Percentiles rank a stretch among this genome's conserved stretches.
Evolutionary conservation across 2,888 invertebrate species (phyloP).

Genomic region (Drosophila atroscutellata): DNA sequence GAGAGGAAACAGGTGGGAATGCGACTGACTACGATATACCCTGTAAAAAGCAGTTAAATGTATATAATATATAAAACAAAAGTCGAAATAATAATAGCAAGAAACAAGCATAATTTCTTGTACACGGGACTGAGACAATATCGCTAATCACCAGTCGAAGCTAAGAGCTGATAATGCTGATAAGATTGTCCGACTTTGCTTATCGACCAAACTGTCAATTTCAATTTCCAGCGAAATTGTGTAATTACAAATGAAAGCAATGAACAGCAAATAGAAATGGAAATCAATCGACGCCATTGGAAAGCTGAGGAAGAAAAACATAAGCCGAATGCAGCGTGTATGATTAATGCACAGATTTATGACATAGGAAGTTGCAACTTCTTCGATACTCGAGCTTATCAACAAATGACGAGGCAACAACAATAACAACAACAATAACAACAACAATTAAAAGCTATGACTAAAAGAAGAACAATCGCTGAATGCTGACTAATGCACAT

Average conservation of each 20-base stretch:
- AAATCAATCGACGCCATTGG: neutral
- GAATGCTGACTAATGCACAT: constrained; percentile 40
- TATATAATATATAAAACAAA: neutral
- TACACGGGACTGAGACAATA: neutral
- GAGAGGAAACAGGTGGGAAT: neutral
- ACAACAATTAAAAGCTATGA: neutral
- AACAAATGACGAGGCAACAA: constrained; percentile 22
- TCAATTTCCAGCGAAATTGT: constrained; percentile 41
- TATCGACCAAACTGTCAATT: constrained; percentile 11
- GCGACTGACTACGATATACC: neutral
- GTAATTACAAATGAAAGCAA: constrained; percentile 46
- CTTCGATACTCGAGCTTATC: constrained; percentile 33
- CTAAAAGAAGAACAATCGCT: constrained; percentile 3
- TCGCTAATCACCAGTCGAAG: constrained; percentile 8
- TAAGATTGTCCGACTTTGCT: constrained; percentile 46
- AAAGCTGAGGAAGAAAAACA: neutral
- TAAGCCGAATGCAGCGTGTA: neutral
- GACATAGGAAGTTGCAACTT: constrained; percentile 10
- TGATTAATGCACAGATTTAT: constrained; percentile 1
- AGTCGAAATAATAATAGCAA: neutral
- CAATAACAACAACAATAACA: neutral
- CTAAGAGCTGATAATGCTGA: constrained; percentile 33
- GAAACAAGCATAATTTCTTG: neutral
- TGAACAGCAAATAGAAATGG: neutral
- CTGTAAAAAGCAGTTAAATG: neutral